phyloP scores from a whole-genome alignment of 2,888 invertebrate species.

The Drosophila tripunctata region DNA sequence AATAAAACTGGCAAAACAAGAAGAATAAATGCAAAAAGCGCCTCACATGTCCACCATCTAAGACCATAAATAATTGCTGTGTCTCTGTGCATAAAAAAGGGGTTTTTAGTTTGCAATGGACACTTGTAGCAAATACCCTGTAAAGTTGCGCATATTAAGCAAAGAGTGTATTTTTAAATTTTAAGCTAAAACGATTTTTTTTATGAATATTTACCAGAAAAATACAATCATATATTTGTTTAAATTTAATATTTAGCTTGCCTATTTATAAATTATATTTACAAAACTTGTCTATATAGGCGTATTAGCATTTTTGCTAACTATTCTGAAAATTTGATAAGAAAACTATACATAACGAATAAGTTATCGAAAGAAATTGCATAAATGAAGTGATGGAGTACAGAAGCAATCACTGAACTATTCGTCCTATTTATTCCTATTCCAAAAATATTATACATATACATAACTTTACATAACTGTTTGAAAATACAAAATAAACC shows the following conservation, averaged over 20 bases:
- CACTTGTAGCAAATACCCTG: conserved; percentile 10
- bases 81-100: conserved; percentile 16
- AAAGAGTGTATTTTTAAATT: neutral
- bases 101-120: neutral
- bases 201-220: too few relatives aligned
- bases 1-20: conserved; percentile 47
- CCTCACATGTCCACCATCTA: conserved; percentile 54
- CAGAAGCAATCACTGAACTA: too few relatives aligned
- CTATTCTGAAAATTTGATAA: neutral
- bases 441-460: too few relatives aligned
- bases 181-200: too few relatives aligned
- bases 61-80: conserved; percentile 80
- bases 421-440: too few relatives aligned
- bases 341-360: neutral
- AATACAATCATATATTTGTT: too few relatives aligned
- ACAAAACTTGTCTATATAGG: neutral
- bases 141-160: neutral
- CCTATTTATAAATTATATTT: too few relatives aligned
- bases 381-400: too few relatives aligned
- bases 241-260: neutral
- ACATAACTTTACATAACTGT: too few relatives aligned
- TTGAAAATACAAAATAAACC: too few relatives aligned
- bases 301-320: neutral
- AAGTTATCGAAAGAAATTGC: neutral
- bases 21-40: conserved; percentile 36